Base-by-base conservation (phyloP, 2,797 vertebrate species). In the Sebastes steindachneri region DNA sequence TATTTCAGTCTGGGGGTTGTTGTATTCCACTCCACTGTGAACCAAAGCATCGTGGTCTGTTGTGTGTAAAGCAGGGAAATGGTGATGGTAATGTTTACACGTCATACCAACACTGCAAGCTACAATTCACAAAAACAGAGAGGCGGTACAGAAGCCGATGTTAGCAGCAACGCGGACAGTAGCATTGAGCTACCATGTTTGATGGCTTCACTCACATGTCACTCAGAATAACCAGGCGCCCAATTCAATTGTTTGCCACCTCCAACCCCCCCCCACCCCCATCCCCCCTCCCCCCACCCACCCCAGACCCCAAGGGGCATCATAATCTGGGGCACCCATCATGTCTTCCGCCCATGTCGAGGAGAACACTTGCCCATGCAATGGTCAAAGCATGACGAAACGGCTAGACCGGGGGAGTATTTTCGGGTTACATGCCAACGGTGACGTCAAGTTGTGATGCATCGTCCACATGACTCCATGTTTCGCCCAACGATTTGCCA, bases 401-500 rank as follows among this genome's bases (percentile, higher is more conserved):
- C 80, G 80, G 83, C 88, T 90, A 87, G 89, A 91, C 89, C 54
- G 87, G 51, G 63, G 69, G 45, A 71, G 21, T 66, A 82, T 90
- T 83, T 86, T 81, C n/a, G 67, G 66, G 64, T 80, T 70, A 68
- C 58, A 71, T 41, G 75, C 94, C 93, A 91, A 94, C 91, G 90
- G 95, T 83, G 79, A 87, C 73, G 73, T 97, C 96, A 97, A 97
- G 96, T 79, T 84, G 93, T 92, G 93, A 93, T 89, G 94, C 88
- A 87, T 33, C 0, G 81, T 88, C 93, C 97, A 97, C 95, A 90
- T 97, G 97, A 96, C 94, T 89, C 78, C 84, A 60, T 92, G 87
- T 88, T 87, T 88, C 90, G 95, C 89, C 97, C 97, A 97, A 97
- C 97, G 93, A 92, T 91, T 92, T 71, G 91, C 86, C 79, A 70